Percentiles rank a stretch among this genome's conserved stretches.
phyloP scores from a whole-genome alignment of 2,113 vertebrate genomes.

The Calyptomena viridis region DNA sequence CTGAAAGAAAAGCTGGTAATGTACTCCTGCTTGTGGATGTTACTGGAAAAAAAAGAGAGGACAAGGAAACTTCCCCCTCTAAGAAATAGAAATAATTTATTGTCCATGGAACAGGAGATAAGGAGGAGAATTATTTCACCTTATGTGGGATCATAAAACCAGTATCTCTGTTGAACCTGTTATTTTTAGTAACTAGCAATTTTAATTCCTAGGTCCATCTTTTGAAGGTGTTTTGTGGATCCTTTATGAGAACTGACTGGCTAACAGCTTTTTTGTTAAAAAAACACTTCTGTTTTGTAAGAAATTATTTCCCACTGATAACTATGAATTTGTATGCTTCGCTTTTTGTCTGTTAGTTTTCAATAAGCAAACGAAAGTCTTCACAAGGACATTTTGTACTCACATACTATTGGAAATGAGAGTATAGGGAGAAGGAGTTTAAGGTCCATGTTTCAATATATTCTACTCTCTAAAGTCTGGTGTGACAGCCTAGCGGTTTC shows the following conservation, averaged over 20 bases:
- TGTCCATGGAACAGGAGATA: not conserved
- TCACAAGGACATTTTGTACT: not conserved
- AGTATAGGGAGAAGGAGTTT: not conserved
- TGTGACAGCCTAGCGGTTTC: not conserved
- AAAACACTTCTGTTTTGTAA: not conserved
- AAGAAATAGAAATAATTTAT: not conserved
- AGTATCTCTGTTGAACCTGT: not conserved
- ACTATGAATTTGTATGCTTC: not conserved
- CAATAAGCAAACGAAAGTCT: not conserved
- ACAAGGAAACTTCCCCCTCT: not conserved
- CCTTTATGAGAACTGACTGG: not conserved
- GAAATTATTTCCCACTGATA: not conserved
- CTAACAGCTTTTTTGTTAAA: not conserved
- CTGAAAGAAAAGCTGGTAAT: not conserved
- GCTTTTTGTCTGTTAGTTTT: not conserved
- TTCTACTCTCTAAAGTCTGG: not conserved
- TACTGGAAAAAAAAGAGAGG: not conserved
- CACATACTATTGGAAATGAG: not conserved
- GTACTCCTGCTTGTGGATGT: not conserved
- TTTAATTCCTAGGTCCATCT: not conserved
- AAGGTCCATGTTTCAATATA: not conserved
- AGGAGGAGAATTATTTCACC: not conserved
- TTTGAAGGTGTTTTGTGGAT: not conserved
- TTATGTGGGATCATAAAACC: not conserved
- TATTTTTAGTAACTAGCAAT: not conserved